These are phyloP conservation scores for Malacoraja senta DNA, from an alignment of 2,797 vertebrate species.

Conservation along the genomic window DNA sequence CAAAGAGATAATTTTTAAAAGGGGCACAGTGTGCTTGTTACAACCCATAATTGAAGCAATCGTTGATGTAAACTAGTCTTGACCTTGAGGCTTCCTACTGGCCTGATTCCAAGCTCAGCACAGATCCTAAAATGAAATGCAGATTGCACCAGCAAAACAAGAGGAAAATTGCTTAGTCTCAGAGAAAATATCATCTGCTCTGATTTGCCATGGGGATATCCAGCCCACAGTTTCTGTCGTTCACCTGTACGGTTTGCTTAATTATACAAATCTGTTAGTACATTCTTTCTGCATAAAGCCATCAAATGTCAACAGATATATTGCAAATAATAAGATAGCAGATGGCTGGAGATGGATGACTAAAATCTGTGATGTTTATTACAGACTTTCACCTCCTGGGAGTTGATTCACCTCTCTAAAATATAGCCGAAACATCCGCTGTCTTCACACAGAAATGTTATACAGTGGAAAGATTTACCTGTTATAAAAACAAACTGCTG, in stretches of 20 bases:
- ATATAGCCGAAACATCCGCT: not conserved
- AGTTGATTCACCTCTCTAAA: slow-evolving; percentile 1
- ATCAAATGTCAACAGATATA: slow-evolving; percentile 26
- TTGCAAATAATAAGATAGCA: slow-evolving; percentile 23
- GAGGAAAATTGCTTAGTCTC: slow-evolving; percentile 22
- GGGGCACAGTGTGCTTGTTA: not conserved
- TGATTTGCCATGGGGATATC: slow-evolving; percentile 28
- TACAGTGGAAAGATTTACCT: not conserved
- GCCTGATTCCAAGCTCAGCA: not conserved
- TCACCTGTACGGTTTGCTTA: slow-evolving; percentile 26
- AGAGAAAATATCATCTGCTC: slow-evolving; percentile 17
- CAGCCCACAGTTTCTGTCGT: slow-evolving; percentile 10
- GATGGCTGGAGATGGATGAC: slow-evolving; percentile 14
- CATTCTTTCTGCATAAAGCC: slow-evolving; percentile 30
- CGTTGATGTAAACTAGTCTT: slow-evolving; percentile 16
- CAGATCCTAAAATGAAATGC: not conserved
- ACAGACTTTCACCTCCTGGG: not conserved
- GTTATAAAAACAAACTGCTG: too few species aligned
- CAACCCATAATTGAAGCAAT: slow-evolving; percentile 25
- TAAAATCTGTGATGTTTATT: slow-evolving; percentile 11
- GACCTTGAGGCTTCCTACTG: not conserved
- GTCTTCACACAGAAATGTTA: not conserved
- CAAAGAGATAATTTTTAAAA: not conserved
- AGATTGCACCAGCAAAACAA: slow-evolving; percentile 12
- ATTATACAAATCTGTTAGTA: slow-evolving; percentile 30